phyloP scores from a whole-genome alignment of 1,140 invertebrate genomes.

The Holcopasites calliopsidis region DNA sequence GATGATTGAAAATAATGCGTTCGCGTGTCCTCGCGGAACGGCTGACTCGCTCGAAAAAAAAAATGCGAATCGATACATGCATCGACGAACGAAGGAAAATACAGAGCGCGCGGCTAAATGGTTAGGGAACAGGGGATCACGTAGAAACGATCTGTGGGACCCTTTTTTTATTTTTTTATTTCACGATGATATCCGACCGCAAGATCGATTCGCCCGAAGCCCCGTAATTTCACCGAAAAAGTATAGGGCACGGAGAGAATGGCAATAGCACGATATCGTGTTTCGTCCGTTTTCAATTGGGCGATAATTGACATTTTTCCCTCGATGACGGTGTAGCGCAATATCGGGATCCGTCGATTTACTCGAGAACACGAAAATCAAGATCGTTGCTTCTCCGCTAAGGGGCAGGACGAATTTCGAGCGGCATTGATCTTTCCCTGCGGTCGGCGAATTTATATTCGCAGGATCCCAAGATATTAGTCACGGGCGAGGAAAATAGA shows the following conservation, averaged over 20 bases:
- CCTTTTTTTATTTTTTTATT: constrained; percentile 54
- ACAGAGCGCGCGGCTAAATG: neutral
- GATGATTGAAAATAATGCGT: constrained; percentile 7
- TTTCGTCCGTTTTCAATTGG: constrained; percentile 40
- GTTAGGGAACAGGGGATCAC: neutral
- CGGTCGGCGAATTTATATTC: neutral
- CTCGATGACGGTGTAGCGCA: neutral
- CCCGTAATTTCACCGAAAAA: constrained; percentile 46
- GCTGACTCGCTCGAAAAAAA: constrained; percentile 8
- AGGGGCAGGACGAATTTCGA: neutral
- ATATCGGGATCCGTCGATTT: constrained; percentile 28
- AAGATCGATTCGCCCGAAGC: constrained; percentile 33
- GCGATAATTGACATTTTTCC: constrained; percentile 38
- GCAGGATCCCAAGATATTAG: neutral
- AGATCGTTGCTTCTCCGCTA: neutral
- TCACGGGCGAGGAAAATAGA: too few relatives aligned
- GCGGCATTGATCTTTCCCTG: too few relatives aligned
- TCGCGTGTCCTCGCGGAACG: constrained; percentile 6
- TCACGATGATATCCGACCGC: constrained; percentile 47
- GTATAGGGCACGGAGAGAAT: constrained; percentile 24
- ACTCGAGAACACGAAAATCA: constrained; percentile 7
- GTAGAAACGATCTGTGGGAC: constrained; percentile 32
- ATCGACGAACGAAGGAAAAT: constrained; percentile 42
- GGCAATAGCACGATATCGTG: constrained; percentile 32
- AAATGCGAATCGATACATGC: constrained; percentile 35